Base-by-base conservation (phyloP, 2,113 vertebrate genomes). In the Romanogobio albipinnatus region DNA sequence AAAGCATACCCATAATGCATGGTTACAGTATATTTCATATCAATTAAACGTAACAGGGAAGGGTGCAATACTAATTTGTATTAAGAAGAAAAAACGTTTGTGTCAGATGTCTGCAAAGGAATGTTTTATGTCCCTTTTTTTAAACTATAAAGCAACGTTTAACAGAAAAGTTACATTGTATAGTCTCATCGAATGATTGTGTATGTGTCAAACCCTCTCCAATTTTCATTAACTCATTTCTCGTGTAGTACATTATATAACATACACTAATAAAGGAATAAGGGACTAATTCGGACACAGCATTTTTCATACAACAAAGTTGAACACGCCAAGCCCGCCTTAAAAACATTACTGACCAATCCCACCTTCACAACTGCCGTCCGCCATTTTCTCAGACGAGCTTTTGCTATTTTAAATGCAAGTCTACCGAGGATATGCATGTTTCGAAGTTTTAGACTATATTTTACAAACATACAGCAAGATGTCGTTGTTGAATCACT, bases 331-430 rank as follows among this genome's bases (percentile, higher is more conserved):
- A 14, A 45, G 6, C 71, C 71, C 39, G 43, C 71, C 71, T 49
- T 43, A 1, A 43, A 19, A 26, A 49, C 22, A 10, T 47, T 5
- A 22, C 22, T 14, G 6, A 74, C 71, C 71, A 26, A 26, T 24
- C 71, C 59, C 43, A 47, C 71, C 39, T 24, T 49, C 5, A 3
- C 22, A 74, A 49, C 71, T 49, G 70, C 70, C 71, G 71, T 74
- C 71, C 71, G 71, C 71, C 71, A 74, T 74, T 74, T 74, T 74
- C 39, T 74, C 43, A 47, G 11, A 14, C 71, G n/a, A 74, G 71
- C n/a, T 15, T 15, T 49, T 74, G 5, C 43, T 15, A 4, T 24
- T 22, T 43, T 70, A 47, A 15, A n/a, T 5, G 9, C 36, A 74
- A 49, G n/a, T 49, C n/a, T 9, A 74, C 11, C 2, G 70, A 24